Evolutionary conservation across 2,113 vertebrate genomes (phyloP), one percentile per base, ranked within the genome.

Genomic region (Emydocephalus ijimae): DNA sequence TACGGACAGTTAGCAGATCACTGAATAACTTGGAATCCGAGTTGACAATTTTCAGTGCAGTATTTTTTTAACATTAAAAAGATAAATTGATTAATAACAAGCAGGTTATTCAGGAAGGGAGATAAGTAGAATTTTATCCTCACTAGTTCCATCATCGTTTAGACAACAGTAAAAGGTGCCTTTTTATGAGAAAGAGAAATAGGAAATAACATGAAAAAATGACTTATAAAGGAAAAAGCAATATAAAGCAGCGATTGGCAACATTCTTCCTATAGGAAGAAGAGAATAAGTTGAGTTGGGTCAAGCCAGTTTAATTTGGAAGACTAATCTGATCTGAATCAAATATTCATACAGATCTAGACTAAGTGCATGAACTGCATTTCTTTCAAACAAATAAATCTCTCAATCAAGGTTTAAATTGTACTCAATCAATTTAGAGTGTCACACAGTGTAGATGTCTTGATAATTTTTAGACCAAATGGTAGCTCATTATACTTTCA

Each of bases 1-100:
- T 95, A 93, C 91, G 87, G 93, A 24, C 10, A 90, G 94, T 57
- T 26, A 93, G 2, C 48, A 64, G 18, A 52, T 95, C 90, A 54
- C 34, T 64, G 87, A 89, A 90, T 91, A 26, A 45, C 1, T 20
- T 95, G 90, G 29, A 91, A 94, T n/a, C 24, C 50, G 21, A 50
- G 87, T 86, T 88, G 0, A 64, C 91, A 89, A 24, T 86, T 95
- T 92, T 56, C 24, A 2, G 20, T 52, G 87, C 45, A 93, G 15
- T 59, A 10, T 24, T 52, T 87, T 95, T 0, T 0, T 87, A 34
- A 85, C 85, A 90, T 74, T 48, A 39, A 39, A 81, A 81, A 81
- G 34, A 6, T 81, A 81, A 74, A 81, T 43, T 81, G 34, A 81
- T 81, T 81, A 39, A 26, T 90, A 81, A 89, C 74, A 89, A 50